A percentile compares a stretch with the other conserved stretches of the same genome.
Evolutionary conservation across 2,797 vertebrate species (phyloP).

Genomic region (Trachurus trachurus): DNA sequence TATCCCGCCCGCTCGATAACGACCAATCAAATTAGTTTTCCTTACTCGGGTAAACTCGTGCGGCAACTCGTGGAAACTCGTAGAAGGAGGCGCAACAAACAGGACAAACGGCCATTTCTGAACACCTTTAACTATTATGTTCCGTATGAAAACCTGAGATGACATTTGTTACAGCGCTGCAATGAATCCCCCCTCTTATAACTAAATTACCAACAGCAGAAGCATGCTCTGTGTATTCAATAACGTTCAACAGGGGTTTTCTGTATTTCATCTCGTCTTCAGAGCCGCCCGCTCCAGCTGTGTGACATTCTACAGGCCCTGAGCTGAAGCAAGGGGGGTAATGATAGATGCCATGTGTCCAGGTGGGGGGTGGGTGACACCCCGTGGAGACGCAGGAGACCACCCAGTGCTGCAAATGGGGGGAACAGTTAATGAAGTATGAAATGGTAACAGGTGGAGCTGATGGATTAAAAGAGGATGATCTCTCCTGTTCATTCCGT

Average conservation of each 20-base stretch:
- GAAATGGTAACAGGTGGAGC: conserved; percentile 67
- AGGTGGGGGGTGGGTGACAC: conserved; percentile 46
- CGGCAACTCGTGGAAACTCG: too few relatives aligned
- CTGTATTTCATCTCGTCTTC: conserved; percentile 37
- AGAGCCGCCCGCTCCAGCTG: conserved; percentile 60
- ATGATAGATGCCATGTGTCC: conserved; percentile 61
- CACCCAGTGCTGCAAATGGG: conserved; percentile 11
- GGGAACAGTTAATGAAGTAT: conserved; percentile 66
- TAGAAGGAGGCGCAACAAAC: too few relatives aligned
- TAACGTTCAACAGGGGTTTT: conserved; percentile 17
- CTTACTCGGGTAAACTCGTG: too few relatives aligned
- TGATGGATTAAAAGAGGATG: conserved; percentile 50
- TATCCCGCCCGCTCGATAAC: too few relatives aligned
- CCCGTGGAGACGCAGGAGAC: conserved; percentile 30
- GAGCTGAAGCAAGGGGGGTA: conserved; percentile 40
- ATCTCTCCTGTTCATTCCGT: conserved; percentile 12
- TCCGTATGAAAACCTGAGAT: not conserved
- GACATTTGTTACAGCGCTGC: not conserved
- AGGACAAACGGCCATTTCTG: too few relatives aligned
- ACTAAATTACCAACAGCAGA: not conserved
- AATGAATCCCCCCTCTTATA: not conserved
- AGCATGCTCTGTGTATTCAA: conserved; percentile 22
- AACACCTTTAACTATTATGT: not conserved
- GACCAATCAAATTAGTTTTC: too few relatives aligned
- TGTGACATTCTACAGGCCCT: conserved; percentile 72